Conservation (phyloP, 2,888 invertebrate species). For the Sarcophaga variegata region DNA sequence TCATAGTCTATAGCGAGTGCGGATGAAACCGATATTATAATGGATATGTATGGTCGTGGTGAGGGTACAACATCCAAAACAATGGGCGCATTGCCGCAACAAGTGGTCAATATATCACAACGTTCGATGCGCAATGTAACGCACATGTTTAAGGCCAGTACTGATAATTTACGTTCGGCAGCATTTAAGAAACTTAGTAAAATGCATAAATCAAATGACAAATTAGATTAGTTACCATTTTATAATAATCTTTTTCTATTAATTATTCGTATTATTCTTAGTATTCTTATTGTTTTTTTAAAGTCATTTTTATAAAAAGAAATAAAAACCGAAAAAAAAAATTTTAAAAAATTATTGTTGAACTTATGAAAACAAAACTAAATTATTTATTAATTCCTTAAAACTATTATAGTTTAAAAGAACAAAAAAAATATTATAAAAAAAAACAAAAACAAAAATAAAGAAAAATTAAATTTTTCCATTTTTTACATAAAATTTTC, state of each 20-base stretch:
- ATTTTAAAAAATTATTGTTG: neutral
- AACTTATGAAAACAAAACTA: slow-evolving; percentile 16
- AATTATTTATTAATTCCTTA: neutral
- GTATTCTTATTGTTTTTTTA: neutral
- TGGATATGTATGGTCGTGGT: slow-evolving; percentile 64
- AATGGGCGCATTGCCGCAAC: slow-evolving; percentile 73
- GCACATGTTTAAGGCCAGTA: slow-evolving; percentile 78
- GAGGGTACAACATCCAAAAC: slow-evolving; percentile 24
- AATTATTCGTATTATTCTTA: neutral
- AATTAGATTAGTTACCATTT: slow-evolving; percentile 37
- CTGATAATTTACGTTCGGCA: slow-evolving; percentile 73
- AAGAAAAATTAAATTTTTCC: slow-evolving; percentile 18
- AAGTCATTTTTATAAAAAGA: neutral
- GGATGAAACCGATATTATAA: slow-evolving; percentile 74
- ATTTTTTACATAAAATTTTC: slow-evolving; percentile 8
- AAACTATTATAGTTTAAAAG: neutral
- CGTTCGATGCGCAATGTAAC: slow-evolving; percentile 78
- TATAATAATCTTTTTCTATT: neutral
- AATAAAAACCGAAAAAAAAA: neutral
- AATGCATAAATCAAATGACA: slow-evolving; percentile 58
- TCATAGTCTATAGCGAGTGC: slow-evolving; percentile 80
- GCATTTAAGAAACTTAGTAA: slow-evolving; percentile 75
- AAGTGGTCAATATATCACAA: slow-evolving; percentile 75
- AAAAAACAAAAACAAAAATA: neutral
- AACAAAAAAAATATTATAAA: neutral